Base-by-base conservation (phyloP, 2,888 invertebrate species). In the Drosophila parthenogenetica region DNA sequence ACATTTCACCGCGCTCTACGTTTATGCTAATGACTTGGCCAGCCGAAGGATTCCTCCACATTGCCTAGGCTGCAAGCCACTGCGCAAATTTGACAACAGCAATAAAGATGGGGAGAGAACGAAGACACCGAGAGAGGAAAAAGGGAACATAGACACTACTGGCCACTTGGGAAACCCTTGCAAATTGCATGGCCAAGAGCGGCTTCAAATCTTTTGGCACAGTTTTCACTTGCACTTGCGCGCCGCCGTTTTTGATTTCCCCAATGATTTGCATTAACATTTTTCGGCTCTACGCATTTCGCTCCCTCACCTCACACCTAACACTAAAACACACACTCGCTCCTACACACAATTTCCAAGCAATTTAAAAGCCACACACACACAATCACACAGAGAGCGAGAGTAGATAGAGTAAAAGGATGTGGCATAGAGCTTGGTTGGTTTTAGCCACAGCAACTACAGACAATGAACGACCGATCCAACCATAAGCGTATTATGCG, bases 161-260 rank as follows among this genome's bases (percentile, higher is more conserved):
- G 65, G 81, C 84, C 82, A 83, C 89, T 80, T 89, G 82, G 82
- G 82, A 89, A 89, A 89, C 89, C 87, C 89, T 83, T 84, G 83
- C 87, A 83, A 83, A 89, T 83, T 83, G 89, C 81, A 89, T 69
- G 72, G 81, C 71, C 71, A 64, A 79, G 22, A 79, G 85, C 77
- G 63, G 74, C 70, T 66, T 69, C 43, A 81, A 87, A 74, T 75
- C 72, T 78, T 57, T 73, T 78, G 82, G 85, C 82, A 84, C 85
- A 72, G 51, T 87, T 89, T 84, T 84, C 85, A 87, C 89, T 84
- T 87, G 82, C 87, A 88, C 64, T 82, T 60, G 66, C 59, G 63
- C 43, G 57, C 48, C 72, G 67, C 69, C 29, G 57, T 68, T 87
- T 89, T 84, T 90, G 88, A 89, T 89, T 89, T 89, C 88, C 88